Conservation (phyloP, 2,113 vertebrate genomes). For the Conger conger region DNA sequence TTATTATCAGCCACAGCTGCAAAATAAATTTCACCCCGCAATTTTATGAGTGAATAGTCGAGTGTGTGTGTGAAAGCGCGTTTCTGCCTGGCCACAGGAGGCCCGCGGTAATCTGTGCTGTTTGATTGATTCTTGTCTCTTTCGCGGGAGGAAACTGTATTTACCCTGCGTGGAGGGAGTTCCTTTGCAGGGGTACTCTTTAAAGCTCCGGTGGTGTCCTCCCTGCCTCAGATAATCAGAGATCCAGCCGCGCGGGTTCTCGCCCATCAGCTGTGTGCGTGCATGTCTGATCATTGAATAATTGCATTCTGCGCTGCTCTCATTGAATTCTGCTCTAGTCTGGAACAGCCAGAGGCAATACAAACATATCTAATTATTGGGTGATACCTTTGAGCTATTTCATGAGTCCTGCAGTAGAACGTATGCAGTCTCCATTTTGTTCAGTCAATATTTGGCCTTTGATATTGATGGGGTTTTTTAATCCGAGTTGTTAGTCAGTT, state of each 20-base stretch:
- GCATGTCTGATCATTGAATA: neutral
- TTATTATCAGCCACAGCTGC: neutral
- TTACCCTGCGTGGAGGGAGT: neutral
- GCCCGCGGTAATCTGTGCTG: neutral
- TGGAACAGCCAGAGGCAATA: neutral
- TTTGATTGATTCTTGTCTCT: neutral
- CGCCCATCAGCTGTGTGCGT: neutral
- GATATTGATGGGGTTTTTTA: neutral
- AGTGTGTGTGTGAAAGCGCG: neutral
- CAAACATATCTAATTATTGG: neutral
- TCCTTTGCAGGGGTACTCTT: neutral
- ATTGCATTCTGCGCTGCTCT: neutral
- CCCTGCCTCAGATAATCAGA: neutral
- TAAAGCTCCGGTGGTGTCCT: neutral
- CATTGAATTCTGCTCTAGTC: neutral
- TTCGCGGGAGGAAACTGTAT: neutral
- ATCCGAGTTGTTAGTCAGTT: neutral
- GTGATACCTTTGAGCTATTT: neutral
- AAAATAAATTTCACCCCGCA: neutral
- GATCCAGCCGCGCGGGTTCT: neutral
- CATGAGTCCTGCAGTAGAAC: neutral
- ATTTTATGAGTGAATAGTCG: neutral
- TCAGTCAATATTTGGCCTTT: neutral
- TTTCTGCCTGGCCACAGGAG: neutral
- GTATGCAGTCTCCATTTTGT: neutral